These are phyloP conservation scores for Chalcosyrphus nemorum DNA, from an alignment of 2,888 invertebrate genomes.

Conservation along the genomic window DNA sequence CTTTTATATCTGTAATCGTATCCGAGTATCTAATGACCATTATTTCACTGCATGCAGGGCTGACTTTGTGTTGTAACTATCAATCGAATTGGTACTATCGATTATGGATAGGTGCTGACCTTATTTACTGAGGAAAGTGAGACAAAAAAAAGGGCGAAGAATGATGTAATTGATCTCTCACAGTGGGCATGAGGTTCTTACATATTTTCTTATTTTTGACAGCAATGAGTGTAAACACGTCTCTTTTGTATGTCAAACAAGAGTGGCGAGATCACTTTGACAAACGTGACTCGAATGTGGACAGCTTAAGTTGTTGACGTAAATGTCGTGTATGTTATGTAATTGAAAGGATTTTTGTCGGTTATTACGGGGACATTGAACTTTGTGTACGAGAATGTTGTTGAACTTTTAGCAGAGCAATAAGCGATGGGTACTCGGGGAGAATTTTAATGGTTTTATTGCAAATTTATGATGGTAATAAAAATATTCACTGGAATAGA, in stretches of 20 bases:
- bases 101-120: background rate
- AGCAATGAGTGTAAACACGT: slow-evolving; percentile 9
- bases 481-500: background rate
- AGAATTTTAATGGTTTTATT: background rate
- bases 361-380: slow-evolving; percentile 11
- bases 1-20: background rate
- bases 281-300: slow-evolving; percentile 14
- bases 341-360: slow-evolving; percentile 6
- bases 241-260: background rate
- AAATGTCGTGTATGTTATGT: background rate
- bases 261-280: slow-evolving; percentile 11
- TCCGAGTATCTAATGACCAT: background rate
- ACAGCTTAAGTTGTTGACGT: background rate
- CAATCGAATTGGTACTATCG: slow-evolving; percentile 2
- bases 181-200: background rate
- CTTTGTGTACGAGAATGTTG: slow-evolving; percentile 14
- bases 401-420: slow-evolving; percentile 15
- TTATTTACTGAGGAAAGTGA: background rate
- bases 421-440: background rate
- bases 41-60: background rate
- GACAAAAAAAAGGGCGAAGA: background rate
- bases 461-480: background rate
- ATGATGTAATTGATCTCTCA: background rate
- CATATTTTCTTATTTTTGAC: background rate
- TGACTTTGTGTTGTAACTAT: background rate